Conservation (phyloP, 2,888 invertebrate genomes). For the Tortrix viridana region DNA sequence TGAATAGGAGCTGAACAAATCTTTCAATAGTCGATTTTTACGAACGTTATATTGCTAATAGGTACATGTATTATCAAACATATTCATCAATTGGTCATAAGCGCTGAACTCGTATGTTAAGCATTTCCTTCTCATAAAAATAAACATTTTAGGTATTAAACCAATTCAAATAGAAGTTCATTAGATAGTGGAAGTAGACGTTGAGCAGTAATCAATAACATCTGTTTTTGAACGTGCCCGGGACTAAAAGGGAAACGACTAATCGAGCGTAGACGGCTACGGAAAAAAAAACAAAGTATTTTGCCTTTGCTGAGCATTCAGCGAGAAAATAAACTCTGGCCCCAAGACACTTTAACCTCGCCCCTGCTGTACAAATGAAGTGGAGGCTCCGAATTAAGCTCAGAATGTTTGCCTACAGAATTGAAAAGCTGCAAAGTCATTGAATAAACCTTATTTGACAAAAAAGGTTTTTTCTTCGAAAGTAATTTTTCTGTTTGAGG, state of each 20-base stretch:
- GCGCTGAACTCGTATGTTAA: too few relatives aligned
- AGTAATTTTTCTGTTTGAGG: not conserved
- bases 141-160: not conserved
- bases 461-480: not conserved
- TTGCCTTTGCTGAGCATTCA: constrained; percentile 56
- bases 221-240: constrained; percentile 56
- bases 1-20: too few relatives aligned
- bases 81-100: too few relatives aligned
- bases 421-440: constrained; percentile 51
- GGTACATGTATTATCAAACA: too few relatives aligned
- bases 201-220: constrained; percentile 50
- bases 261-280: constrained; percentile 61
- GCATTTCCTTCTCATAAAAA: too few relatives aligned
- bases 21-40: too few relatives aligned
- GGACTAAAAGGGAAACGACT: constrained; percentile 63
- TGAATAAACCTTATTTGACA: constrained; percentile 34
- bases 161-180: not conserved
- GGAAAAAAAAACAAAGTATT: constrained; percentile 64
- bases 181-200: constrained; percentile 21
- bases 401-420: constrained; percentile 57
- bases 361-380: constrained; percentile 62
- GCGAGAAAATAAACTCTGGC: constrained; percentile 65
- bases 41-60: too few relatives aligned
- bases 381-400: constrained; percentile 60
- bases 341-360: constrained; percentile 59